Conservation (phyloP, 2,797 vertebrate genomes). For the Melanotaenia parkinsoni region DNA sequence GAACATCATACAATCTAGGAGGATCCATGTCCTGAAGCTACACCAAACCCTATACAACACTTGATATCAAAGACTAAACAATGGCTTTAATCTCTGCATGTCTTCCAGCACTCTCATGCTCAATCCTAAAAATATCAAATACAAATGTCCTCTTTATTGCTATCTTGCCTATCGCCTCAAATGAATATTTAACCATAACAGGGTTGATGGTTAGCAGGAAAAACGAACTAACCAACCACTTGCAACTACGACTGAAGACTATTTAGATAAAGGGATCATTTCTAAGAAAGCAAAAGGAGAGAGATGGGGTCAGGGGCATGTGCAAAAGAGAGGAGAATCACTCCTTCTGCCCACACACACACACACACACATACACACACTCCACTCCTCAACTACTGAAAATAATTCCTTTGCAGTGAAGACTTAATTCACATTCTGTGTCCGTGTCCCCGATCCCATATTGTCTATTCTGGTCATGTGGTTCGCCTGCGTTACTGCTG, state of each 20-base stretch:
- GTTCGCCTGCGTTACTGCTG: slow-evolving; percentile 64
- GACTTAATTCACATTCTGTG: slow-evolving; percentile 79
- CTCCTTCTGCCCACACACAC: slow-evolving; percentile 10
- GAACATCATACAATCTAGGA: not conserved
- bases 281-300: slow-evolving; percentile 37
- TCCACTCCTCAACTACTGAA: slow-evolving; percentile 55
- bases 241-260: slow-evolving; percentile 60
- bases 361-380: slow-evolving; percentile 7
- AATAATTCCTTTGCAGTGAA: slow-evolving; percentile 76
- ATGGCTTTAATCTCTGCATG: not conserved
- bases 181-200: slow-evolving; percentile 61
- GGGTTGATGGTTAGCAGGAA: slow-evolving; percentile 50
- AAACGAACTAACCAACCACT: slow-evolving; percentile 51
- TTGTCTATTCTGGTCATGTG: slow-evolving; percentile 77
- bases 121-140: slow-evolving; percentile 40
- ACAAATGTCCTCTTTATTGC: slow-evolving; percentile 9
- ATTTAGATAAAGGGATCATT: slow-evolving; percentile 63
- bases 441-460: slow-evolving; percentile 66
- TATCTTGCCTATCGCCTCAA: slow-evolving; percentile 48
- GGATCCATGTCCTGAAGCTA: not conserved
- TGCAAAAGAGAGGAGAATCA: slow-evolving; percentile 41
- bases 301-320: slow-evolving; percentile 40
- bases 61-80: not conserved
- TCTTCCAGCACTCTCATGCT: not conserved
- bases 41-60: not conserved